Evolutionary conservation across 2,797 vertebrate species (phyloP).

Genomic region (Cryptoprocta ferox): DNA sequence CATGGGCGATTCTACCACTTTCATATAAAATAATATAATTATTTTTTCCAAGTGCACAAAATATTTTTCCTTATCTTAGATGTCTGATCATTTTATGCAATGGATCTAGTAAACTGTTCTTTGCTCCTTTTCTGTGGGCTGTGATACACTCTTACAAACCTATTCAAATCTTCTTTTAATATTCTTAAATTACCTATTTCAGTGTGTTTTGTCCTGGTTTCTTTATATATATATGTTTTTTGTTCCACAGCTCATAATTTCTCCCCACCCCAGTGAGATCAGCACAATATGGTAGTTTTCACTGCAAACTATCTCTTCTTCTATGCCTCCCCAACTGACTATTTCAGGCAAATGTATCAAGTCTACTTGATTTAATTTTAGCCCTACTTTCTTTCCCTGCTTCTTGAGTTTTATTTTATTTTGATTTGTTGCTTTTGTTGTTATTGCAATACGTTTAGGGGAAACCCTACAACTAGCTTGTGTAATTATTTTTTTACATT

Average conservation of each 20-base stretch:
- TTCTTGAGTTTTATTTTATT: background rate
- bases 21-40: background rate
- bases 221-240: background rate
- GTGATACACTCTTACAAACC: background rate
- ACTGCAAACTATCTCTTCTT: background rate
- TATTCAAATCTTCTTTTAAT: background rate
- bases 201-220: background rate
- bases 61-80: background rate
- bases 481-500: background rate
- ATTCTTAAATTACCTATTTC: background rate
- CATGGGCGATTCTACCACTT: background rate
- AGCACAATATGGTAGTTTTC: background rate
- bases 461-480: background rate
- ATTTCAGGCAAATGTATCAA: background rate
- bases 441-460: background rate
- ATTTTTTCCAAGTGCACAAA: background rate
- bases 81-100: background rate
- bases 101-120: background rate
- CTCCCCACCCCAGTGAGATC: background rate
- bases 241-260: background rate
- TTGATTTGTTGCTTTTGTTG: background rate
- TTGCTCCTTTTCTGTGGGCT: background rate
- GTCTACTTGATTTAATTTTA: background rate
- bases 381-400: background rate
- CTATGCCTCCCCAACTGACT: background rate